phyloP scores from a whole-genome alignment of 2,797 vertebrate species.

The Smutsia gigantea region DNA sequence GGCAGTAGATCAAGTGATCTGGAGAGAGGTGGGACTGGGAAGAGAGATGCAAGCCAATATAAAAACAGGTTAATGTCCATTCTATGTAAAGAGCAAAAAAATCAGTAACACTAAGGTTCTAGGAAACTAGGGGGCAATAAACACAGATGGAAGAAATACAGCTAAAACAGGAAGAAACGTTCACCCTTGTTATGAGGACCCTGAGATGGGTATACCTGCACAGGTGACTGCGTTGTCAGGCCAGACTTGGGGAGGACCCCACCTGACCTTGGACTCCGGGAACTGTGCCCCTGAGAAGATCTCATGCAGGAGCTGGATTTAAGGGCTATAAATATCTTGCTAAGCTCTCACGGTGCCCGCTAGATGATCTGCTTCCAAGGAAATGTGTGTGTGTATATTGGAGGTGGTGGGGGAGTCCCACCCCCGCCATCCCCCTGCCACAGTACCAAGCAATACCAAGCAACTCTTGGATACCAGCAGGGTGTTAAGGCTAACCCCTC shows the following conservation, averaged over 20 bases:
- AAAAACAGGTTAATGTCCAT: not conserved
- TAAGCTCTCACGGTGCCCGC: constrained; percentile 48
- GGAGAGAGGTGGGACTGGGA: not conserved
- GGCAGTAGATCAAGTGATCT: not conserved
- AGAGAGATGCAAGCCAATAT: not conserved
- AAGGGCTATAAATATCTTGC: constrained; percentile 70
- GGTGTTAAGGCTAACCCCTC: too few relatives aligned
- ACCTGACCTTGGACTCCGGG: not conserved
- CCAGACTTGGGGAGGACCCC: not conserved
- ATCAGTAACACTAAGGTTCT: not conserved
- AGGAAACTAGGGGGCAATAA: not conserved
- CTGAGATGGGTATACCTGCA: not conserved
- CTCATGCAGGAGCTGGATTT: constrained; percentile 66
- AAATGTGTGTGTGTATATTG: not conserved
- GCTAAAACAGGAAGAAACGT: not conserved
- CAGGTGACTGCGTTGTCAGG: not conserved
- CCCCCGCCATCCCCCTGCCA: too few relatives aligned
- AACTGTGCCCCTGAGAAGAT: not conserved
- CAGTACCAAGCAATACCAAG: too few relatives aligned
- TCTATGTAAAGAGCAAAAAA: constrained; percentile 44
- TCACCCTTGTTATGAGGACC: not conserved
- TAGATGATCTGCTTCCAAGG: constrained; percentile 4
- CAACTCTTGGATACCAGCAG: too few relatives aligned
- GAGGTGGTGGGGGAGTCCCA: too few relatives aligned
- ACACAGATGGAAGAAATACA: not conserved